Evolutionary conservation across 1,140 invertebrate species (phyloP).

Genomic region (Drosophila tristis): DNA sequence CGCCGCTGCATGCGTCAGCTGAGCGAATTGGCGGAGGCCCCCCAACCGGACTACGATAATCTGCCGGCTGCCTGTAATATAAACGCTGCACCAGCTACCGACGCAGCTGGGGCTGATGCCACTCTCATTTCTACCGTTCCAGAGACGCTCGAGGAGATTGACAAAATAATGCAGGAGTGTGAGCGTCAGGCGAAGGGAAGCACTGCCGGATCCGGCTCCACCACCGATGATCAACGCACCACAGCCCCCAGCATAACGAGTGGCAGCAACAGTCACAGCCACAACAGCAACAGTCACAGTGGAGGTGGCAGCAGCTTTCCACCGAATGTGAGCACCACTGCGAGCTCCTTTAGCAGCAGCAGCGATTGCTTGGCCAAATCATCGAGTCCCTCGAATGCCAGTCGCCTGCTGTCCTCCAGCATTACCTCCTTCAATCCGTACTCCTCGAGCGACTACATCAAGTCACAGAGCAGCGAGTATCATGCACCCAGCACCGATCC

Average conservation of each 20-base stretch:
- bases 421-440: constrained; percentile 83
- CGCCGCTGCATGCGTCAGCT: constrained; percentile 81
- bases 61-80: constrained; percentile 68
- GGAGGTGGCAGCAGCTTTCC: constrained; percentile 26
- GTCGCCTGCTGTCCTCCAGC: constrained; percentile 76
- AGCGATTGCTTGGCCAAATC: constrained; percentile 82
- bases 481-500: constrained; percentile 83
- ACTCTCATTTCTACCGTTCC: constrained; percentile 81
- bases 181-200: constrained; percentile 68
- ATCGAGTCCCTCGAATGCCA: constrained; percentile 69
- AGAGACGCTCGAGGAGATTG: constrained; percentile 81
- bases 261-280: constrained; percentile 33
- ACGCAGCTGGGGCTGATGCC: constrained; percentile 46
- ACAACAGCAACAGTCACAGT: constrained; percentile 29
- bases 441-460: constrained; percentile 83
- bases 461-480: constrained; percentile 82
- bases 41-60: constrained; percentile 75
- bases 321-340: constrained; percentile 68
- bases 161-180: constrained; percentile 83
- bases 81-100: constrained; percentile 32
- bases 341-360: constrained; percentile 78
- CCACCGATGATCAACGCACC: constrained; percentile 66
- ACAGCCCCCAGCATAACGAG: constrained; percentile 71
- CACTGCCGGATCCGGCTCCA: constrained; percentile 29
- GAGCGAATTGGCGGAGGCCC: constrained; percentile 62